Evolutionary conservation across 2,113 vertebrate species (phyloP).

Genomic region (Myotis lucifugus): DNA sequence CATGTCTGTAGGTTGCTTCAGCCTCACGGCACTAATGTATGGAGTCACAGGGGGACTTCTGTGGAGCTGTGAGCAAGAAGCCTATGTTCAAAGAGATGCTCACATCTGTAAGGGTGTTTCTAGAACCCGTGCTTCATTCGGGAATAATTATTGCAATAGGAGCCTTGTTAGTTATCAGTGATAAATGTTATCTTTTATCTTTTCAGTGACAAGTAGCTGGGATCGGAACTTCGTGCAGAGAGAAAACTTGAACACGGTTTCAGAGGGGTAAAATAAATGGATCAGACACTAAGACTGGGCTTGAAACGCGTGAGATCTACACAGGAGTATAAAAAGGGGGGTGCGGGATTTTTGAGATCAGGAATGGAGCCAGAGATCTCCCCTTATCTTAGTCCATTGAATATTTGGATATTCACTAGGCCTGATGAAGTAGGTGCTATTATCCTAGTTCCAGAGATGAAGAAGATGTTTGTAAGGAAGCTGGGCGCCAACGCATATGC

Average conservation of each 20-base stretch:
- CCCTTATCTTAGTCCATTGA: neutral
- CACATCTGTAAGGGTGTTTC: neutral
- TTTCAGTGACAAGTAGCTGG: constrained; percentile 19
- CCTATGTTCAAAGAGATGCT: neutral
- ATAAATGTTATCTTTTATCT: neutral
- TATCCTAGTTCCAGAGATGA: neutral
- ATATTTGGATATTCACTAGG: neutral
- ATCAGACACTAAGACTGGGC: neutral
- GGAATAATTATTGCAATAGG: neutral
- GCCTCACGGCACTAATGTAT: neutral
- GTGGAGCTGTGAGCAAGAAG: neutral
- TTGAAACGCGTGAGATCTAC: neutral
- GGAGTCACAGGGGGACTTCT: neutral
- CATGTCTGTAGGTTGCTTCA: neutral
- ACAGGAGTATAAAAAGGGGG: neutral
- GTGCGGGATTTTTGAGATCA: neutral
- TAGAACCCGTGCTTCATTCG: neutral
- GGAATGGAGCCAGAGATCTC: neutral
- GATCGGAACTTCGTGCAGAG: neutral
- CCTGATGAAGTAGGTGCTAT: neutral
- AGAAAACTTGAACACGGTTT: constrained; percentile 13
- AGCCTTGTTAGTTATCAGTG: neutral
- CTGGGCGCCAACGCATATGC: neutral
- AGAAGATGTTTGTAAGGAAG: neutral
- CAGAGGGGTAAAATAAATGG: neutral